These are phyloP conservation scores for Mesopsocus fuscifrons DNA, from an alignment of 2,888 invertebrate species.

Conservation along the genomic window DNA sequence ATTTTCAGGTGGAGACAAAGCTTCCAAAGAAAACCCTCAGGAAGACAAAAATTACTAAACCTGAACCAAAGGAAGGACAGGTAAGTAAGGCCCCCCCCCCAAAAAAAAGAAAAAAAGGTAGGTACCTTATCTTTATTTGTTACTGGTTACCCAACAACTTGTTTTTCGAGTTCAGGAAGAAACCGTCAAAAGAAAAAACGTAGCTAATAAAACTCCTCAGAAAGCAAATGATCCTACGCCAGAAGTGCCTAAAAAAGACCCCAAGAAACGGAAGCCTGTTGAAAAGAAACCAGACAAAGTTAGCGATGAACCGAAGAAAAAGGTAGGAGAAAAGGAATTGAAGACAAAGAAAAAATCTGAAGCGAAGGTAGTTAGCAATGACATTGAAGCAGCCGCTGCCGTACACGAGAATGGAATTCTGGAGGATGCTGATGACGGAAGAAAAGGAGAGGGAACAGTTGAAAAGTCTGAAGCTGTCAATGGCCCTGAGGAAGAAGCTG, in stretches of 20 bases:
- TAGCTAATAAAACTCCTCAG: too few species aligned
- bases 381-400: not conserved
- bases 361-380: not conserved
- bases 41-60: too few species aligned
- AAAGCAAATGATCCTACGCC: too few species aligned
- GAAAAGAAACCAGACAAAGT: conserved; percentile 1
- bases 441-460: not conserved
- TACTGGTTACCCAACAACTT: too few species aligned
- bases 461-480: not conserved
- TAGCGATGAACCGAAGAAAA: conserved; percentile 6
- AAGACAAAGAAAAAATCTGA: not conserved
- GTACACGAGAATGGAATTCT: not conserved
- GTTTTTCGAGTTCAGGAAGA: too few species aligned
- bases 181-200: conserved; percentile 11
- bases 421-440: not conserved
- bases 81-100: too few species aligned
- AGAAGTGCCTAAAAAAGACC: conserved; percentile 14
- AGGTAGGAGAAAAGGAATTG: conserved; percentile 10
- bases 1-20: too few species aligned
- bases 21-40: too few species aligned
- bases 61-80: too few species aligned
- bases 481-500: not conserved
- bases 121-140: too few species aligned
- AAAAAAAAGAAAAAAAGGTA: too few species aligned
- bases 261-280: conserved; percentile 12